A percentile compares a stretch with the other conserved stretches of the same genome.
phyloP scores from a whole-genome alignment of 2,113 vertebrate genomes.

The Orientallactaga bullata region DNA sequence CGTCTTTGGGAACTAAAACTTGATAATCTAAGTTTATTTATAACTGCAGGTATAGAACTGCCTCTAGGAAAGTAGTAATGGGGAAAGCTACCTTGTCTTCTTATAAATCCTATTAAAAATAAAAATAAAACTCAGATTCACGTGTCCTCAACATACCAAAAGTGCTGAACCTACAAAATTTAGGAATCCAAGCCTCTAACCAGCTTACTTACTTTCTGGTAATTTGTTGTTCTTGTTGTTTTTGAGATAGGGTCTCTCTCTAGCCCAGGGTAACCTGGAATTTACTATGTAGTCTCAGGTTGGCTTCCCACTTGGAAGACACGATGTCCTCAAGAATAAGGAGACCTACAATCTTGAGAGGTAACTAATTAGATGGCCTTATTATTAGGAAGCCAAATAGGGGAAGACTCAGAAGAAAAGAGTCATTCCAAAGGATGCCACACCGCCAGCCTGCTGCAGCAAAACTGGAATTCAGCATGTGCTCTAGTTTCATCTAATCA shows the following conservation, averaged over 20 bases:
- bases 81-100: constrained; percentile 16
- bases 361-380: too few relatives aligned
- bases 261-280: too few relatives aligned
- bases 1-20: constrained; percentile 71
- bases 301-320: not conserved
- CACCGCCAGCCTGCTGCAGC: too few relatives aligned
- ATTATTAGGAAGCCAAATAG: too few relatives aligned
- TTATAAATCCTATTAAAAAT: constrained; percentile 64
- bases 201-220: constrained; percentile 3
- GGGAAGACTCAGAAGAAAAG: too few relatives aligned
- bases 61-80: constrained; percentile 70
- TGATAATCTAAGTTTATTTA: constrained; percentile 76
- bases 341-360: not conserved
- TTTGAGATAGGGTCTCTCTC: too few relatives aligned
- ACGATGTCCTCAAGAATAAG: constrained; percentile 35
- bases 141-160: not conserved
- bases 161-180: not conserved
- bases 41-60: constrained; percentile 73
- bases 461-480: too few relatives aligned
- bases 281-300: too few relatives aligned
- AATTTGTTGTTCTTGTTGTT: too few relatives aligned
- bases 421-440: too few relatives aligned
- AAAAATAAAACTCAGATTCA: constrained; percentile 1
- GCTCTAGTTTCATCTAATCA: too few relatives aligned
- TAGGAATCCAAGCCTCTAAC: not conserved